These are phyloP conservation scores for Rhincodon typus DNA, from an alignment of 2,797 vertebrate genomes.

Conservation along the genomic window DNA sequence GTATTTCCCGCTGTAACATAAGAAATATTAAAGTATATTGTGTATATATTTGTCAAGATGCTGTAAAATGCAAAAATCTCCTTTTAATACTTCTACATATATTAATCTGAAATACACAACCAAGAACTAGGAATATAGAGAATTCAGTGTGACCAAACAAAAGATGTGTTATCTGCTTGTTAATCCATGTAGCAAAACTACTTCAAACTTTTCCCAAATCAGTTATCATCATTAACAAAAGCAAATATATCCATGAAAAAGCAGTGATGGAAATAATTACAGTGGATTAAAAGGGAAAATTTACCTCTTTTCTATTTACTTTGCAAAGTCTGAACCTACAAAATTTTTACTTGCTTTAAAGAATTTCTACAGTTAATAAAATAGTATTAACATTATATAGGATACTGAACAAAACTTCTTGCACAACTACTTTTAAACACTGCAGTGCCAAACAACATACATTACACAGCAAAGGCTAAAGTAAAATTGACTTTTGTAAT, in stretches of 20 bases:
- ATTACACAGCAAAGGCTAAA: not conserved
- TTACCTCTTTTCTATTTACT: not conserved
- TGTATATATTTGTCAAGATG: not conserved
- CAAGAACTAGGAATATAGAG: not conserved
- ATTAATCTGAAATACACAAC: not conserved
- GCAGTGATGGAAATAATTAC: not conserved
- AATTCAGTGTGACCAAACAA: not conserved
- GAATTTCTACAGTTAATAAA: not conserved
- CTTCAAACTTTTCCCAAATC: not conserved
- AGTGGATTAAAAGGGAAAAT: not conserved
- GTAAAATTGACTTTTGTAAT: not conserved
- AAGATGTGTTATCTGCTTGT: not conserved
- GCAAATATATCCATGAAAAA: not conserved
- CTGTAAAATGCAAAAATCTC: not conserved
- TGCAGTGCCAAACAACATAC: not conserved
- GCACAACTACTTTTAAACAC: not conserved
- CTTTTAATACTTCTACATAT: not conserved
- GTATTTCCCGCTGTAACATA: not conserved
- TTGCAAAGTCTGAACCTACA: not conserved
- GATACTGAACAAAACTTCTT: not conserved
- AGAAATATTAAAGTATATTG: not conserved
- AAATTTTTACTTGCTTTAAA: not conserved
- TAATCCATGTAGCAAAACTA: not conserved
- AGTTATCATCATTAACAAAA: not conserved
- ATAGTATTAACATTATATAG: not conserved